Evolutionary conservation across 2,888 invertebrate species (phyloP), one percentile per base, ranked within the genome.

Genomic region (Ptychoptera albimana): DNA sequence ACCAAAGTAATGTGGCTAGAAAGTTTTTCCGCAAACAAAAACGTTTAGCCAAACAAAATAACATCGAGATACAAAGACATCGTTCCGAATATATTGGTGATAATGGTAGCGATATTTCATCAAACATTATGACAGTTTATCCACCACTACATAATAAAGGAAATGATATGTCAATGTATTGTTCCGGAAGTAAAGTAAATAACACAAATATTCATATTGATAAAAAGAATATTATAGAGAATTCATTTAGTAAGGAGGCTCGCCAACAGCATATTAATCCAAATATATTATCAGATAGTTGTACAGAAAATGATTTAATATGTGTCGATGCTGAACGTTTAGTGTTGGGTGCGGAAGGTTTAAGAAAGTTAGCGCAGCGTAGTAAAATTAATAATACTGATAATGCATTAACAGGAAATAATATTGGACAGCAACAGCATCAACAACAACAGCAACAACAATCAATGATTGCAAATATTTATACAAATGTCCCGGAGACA

Each of bases 11-110:
- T 34, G 88, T 89, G 0, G 93, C 93, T 0, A 76, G 87, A 50
- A 88, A 88, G 57, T 93, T 92, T 60, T 93, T 93, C 64, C 85
- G 85, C 54, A 86, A 85, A 53, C 88, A 87, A 57, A 73, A 82
- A 46, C 73, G 83, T 39, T 69, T 82, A 51, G 73, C 77, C 60
- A 82, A 80, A 55, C 75, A 79, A 46, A 81, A 79, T 54, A 83
- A 83, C 55, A 67, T 85, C 15, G 79, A 80, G 43, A 50, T 65
- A 43, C 64, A 64, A 46, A 73, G 79, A 0, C 69, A 77, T 32
- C 67, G 74, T 46, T 64, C 74, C 11, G 67, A 67, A 36, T 70
- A 71, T 51, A 71, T 69, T 0, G 54, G 55, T 37, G 57, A 63
- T 37, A 65, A 67, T 11, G 64, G 70, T 23, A 75, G 75, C 50